A percentile compares a stretch with the other conserved stretches of the same genome.
phyloP scores from a whole-genome alignment of 2,113 vertebrate genomes.

The Cavia aperea region DNA sequence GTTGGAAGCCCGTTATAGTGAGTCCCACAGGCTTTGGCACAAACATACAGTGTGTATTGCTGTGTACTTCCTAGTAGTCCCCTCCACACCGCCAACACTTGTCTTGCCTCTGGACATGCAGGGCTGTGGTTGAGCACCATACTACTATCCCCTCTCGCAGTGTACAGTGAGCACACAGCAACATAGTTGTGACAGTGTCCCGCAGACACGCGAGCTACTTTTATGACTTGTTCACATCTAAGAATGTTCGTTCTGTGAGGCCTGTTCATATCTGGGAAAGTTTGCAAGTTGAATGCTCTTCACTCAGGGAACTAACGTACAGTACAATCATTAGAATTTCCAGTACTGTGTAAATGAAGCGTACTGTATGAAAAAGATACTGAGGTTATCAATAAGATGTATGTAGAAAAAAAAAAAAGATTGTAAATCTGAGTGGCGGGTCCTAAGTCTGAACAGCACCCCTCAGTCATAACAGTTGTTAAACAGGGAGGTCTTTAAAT shows the following conservation, averaged over 20 bases:
- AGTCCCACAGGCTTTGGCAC: background rate
- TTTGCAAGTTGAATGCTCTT: background rate
- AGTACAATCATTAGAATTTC: background rate
- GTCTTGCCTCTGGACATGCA: background rate
- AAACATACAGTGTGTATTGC: background rate
- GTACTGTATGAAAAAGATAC: background rate
- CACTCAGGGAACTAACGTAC: background rate
- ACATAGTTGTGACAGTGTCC: background rate
- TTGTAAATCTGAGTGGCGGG: background rate
- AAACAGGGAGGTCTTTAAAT: background rate
- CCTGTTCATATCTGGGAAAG: background rate
- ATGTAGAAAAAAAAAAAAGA: background rate
- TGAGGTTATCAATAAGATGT: background rate
- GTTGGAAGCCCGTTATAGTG: background rate
- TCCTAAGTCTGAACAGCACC: background rate
- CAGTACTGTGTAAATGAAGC: background rate
- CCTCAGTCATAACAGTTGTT: background rate
- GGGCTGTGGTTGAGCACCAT: background rate
- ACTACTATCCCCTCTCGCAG: background rate
- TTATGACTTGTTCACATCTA: background rate
- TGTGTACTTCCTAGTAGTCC: background rate
- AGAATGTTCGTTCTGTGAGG: background rate
- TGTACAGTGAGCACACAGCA: background rate
- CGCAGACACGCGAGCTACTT: background rate
- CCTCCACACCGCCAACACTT: background rate